Evolutionary conservation across 2,797 vertebrate genomes (phyloP).

Genomic region (Percopsis omiscomaycus): DNA sequence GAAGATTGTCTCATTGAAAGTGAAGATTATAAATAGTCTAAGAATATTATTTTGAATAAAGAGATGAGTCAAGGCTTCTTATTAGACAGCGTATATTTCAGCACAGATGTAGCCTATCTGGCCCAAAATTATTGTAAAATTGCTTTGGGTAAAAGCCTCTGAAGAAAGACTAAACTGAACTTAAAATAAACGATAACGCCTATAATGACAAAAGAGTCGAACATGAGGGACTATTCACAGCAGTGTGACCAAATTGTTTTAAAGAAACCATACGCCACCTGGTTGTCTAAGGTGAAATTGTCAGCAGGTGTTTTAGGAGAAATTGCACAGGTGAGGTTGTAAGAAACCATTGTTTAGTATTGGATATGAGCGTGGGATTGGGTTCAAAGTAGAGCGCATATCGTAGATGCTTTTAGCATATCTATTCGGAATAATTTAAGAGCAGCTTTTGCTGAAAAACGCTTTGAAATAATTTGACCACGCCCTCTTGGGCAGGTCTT

Average conservation of each 20-base stretch:
- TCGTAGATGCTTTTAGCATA: not conserved
- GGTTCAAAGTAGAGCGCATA: not conserved
- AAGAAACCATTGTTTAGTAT: not conserved
- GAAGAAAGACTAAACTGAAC: too few relatives aligned
- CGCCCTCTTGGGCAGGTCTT: conserved; percentile 74
- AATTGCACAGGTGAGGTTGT: conserved; percentile 44
- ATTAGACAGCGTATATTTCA: too few relatives aligned
- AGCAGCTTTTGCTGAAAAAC: conserved; percentile 5
- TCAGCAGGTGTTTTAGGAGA: conserved; percentile 29
- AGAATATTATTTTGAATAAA: too few relatives aligned
- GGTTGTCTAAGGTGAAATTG: conserved; percentile 70
- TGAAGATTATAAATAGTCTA: too few relatives aligned
- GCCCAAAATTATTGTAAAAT: too few relatives aligned
- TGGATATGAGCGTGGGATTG: not conserved
- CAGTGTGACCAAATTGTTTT: conserved; percentile 35
- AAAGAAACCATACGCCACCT: conserved; percentile 77
- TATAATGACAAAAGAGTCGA: too few relatives aligned
- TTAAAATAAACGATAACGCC: too few relatives aligned
- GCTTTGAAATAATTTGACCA: conserved; percentile 42
- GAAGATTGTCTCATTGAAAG: too few relatives aligned
- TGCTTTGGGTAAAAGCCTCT: too few relatives aligned
- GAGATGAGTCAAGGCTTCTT: too few relatives aligned
- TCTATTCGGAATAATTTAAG: not conserved
- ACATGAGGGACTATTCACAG: not conserved
- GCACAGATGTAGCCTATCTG: too few relatives aligned